Base-by-base conservation (phyloP, 2,797 vertebrate species). In the Cossypha niveicapilla region DNA sequence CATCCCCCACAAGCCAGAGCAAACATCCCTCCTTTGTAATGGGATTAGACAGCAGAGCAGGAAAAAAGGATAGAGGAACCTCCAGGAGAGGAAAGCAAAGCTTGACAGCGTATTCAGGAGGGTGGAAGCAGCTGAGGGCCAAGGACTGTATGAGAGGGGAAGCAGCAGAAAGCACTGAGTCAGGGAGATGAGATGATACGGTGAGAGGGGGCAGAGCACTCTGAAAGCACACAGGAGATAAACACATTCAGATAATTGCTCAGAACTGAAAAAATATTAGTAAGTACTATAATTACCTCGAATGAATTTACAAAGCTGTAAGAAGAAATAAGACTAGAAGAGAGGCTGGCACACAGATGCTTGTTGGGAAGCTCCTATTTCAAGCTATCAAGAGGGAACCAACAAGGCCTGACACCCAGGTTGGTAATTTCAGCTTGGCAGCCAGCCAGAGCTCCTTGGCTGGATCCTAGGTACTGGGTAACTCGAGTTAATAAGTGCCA, bases 401-500 rank as follows among this genome's bases (percentile, higher is more conserved):
- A 89, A 83, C 75, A 77, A 89, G 61, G 81, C 68, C 79, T 87
- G 85, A 96, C 89, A 95, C 81, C 67, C 78, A 76, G 87, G 65
- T 32, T 71, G 77, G 63, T 93, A 87, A 92, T 91, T 95, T 85
- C 78, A 65, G 77, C 30, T 65, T 91, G 95, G 94, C 92, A 89
- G 81, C 17, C 61, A 91, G 92, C 90, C 93, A 94, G 81, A 74
- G 74, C 61, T 77, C 84, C 85, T 93, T 88, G 83, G 77, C 71
- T 82, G 78, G 82, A 95, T 83, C 61, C 61, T 90, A 91, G 91
- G 57, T 90, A 88, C 92, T 32, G 48, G 79, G 74, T 89, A 94
- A 94, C 83, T 67, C 0, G 78, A 95, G 92, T 95, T 96, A 96
- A 93, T 95, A 88, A 95, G 72, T 93, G 81, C 88, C 92, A 91